Conservation (phyloP, 2,888 invertebrate species). For the Aphodius granarius region DNA sequence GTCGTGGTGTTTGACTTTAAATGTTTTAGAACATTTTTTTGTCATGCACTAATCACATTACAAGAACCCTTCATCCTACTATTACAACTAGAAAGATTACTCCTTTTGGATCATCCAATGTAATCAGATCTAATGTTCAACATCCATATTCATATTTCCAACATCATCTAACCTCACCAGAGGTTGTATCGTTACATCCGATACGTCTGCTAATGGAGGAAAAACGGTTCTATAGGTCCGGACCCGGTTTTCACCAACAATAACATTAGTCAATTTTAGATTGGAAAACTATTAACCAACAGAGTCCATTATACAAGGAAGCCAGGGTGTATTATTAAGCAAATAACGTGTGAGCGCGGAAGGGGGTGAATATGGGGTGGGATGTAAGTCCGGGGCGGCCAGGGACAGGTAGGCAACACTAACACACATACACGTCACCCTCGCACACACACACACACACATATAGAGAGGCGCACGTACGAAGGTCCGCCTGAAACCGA, state of each 20-base stretch:
- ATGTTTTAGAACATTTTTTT: too few species aligned
- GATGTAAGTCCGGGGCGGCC: conserved; percentile 16
- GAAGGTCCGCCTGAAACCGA: conserved; percentile 47
- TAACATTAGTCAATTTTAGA: conserved; percentile 16
- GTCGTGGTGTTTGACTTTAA: too few species aligned
- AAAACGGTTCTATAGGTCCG: not conserved
- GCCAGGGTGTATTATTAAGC: conserved; percentile 20
- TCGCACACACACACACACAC: not conserved
- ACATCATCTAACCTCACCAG: not conserved
- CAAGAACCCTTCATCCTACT: too few species aligned
- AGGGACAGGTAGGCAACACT: conserved; percentile 18
- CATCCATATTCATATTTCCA: not conserved
- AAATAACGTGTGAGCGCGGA: conserved; percentile 22
- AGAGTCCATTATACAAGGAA: conserved; percentile 25
- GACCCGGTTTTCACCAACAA: conserved; percentile 1
- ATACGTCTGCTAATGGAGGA: conserved; percentile 9
- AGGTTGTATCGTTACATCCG: not conserved
- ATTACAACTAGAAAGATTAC: too few species aligned
- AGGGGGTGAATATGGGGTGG: conserved; percentile 10
- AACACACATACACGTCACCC: conserved; percentile 12
- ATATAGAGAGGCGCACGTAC: conserved; percentile 1
- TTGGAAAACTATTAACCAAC: conserved; percentile 28
- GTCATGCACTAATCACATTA: too few species aligned
- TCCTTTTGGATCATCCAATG: too few species aligned
- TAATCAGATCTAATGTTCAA: not conserved